phyloP scores from a whole-genome alignment of 1,140 invertebrate species.

The Frieseomelitta varia region DNA sequence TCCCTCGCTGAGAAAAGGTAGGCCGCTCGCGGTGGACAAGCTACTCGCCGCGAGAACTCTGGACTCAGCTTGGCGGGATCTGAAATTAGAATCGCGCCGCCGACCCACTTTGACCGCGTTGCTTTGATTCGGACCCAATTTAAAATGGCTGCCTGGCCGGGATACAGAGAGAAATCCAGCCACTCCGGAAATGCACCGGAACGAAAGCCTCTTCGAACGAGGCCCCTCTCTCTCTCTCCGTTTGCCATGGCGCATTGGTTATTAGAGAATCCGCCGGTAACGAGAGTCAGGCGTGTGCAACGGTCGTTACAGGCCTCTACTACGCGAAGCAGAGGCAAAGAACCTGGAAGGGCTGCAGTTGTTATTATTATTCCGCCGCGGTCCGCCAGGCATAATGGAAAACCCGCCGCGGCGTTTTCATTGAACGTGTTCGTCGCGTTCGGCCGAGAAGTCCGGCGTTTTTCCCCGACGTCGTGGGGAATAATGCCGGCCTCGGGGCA shows the following conservation, averaged over 20 bases:
- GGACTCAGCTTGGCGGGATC: background rate
- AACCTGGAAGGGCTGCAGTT: slow-evolving; percentile 26
- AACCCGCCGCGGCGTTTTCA: slow-evolving; percentile 35
- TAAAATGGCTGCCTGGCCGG: background rate
- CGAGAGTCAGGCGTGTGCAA: slow-evolving; percentile 14
- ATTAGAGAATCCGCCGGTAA: slow-evolving; percentile 20
- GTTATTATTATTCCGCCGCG: slow-evolving; percentile 58
- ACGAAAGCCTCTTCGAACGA: background rate
- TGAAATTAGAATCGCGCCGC: slow-evolving; percentile 20
- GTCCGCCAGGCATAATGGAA: slow-evolving; percentile 51
- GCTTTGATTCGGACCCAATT: slow-evolving; percentile 26
- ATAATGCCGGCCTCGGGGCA: slow-evolving; percentile 27
- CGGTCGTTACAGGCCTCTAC: background rate
- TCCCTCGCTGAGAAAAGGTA: too few species aligned
- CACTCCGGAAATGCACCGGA: background rate
- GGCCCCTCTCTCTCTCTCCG: background rate
- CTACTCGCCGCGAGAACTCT: too few species aligned
- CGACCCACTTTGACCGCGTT: slow-evolving; percentile 9
- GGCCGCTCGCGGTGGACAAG: too few species aligned
- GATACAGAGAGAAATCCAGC: background rate
- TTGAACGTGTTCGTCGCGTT: slow-evolving; percentile 35
- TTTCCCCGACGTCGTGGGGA: slow-evolving; percentile 1
- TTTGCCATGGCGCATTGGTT: background rate
- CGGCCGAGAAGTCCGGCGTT: slow-evolving; percentile 40
- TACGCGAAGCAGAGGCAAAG: slow-evolving; percentile 29